Conservation (phyloP, 1,140 invertebrate genomes). For the Euschistus heros region DNA sequence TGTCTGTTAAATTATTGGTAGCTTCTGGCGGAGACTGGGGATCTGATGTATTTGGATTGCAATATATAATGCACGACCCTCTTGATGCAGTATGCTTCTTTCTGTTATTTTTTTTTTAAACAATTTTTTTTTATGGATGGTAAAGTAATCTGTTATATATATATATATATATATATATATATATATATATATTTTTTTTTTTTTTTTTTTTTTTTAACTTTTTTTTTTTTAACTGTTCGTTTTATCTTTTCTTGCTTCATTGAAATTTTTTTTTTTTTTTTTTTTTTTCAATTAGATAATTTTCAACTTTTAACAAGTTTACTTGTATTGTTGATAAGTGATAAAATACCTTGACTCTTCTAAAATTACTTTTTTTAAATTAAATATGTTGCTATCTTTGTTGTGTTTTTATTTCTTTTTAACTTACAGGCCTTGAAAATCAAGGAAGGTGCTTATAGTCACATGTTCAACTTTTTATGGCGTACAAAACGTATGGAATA, state of each 20-base stretch:
- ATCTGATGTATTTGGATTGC: slow-evolving; percentile 91
- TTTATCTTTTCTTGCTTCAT: background rate
- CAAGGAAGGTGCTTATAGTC: slow-evolving; percentile 72
- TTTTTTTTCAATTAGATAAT: too few species aligned
- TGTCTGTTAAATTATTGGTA: slow-evolving; percentile 76
- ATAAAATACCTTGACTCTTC: too few species aligned
- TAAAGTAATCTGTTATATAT: too few species aligned
- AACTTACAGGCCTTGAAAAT: slow-evolving; percentile 65
- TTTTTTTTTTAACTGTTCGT: background rate
- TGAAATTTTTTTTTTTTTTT: background rate
- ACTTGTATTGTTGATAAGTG: too few species aligned
- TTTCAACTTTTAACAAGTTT: too few species aligned
- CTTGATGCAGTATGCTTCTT: slow-evolving; percentile 61
- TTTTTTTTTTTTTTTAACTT: background rate
- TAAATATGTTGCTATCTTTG: too few species aligned
- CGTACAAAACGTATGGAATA: slow-evolving; percentile 89
- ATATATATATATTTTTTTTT: too few species aligned
- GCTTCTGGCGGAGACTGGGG: slow-evolving; percentile 70
- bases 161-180: too few species aligned
- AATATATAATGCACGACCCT: slow-evolving; percentile 87
- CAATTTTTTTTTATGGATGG: too few species aligned
- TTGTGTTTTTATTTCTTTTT: background rate
- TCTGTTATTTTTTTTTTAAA: too few species aligned
- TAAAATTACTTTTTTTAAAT: too few species aligned
- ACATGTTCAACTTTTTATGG: slow-evolving; percentile 88